Evolutionary conservation across 1,140 invertebrate species (phyloP), one percentile per base, ranked within the genome.

Genomic region (Aphelinus atriplicis): DNA sequence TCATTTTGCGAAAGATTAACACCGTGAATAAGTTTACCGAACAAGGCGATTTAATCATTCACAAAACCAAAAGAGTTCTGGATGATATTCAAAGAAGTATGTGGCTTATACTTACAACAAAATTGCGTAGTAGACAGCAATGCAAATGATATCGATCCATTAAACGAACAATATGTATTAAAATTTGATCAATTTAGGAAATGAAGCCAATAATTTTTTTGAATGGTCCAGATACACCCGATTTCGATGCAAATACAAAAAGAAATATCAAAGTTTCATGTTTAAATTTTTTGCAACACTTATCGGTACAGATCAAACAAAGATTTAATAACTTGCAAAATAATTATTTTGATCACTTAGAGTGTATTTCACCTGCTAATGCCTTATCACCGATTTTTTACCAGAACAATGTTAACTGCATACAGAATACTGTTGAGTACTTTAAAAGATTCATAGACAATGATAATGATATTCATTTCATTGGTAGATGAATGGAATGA

Each of bases 101-200:
- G 51, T 45, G 66, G 9, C 3, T 9, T 68, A 68, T 68, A 56
- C 46, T 47, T 68, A 43, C 3, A 68, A 3, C 10, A 57, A 7
- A 50, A 51, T n/a, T 73, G 73, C 50, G 55, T 77, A 3, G n/a
- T 60, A 43, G 9, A 57, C 53, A 77, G 57, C 50, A 43, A 2
- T 43, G n/a, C 67, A 42, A 3, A 48, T n/a, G 43, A 69, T 26
- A 73, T 77, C 10, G 64, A 77, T 65, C 76, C 51, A 9, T 51
- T 26, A 6, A 68, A 65, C 7, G 5, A 45, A 66, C 42, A 51
- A 51, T 1, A 71, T 10, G 71, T 76, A 9, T 42, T 66, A 10
- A 48, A 61, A 76, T 53, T 60, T 46, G 7, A 10, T 76, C 2
- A 70, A 71, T 57, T 55, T 65, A 71, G 63, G 75, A 43, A n/a